Evolutionary conservation across 2,888 invertebrate species (phyloP).

Genomic region (Luffia ferchaultella): DNA sequence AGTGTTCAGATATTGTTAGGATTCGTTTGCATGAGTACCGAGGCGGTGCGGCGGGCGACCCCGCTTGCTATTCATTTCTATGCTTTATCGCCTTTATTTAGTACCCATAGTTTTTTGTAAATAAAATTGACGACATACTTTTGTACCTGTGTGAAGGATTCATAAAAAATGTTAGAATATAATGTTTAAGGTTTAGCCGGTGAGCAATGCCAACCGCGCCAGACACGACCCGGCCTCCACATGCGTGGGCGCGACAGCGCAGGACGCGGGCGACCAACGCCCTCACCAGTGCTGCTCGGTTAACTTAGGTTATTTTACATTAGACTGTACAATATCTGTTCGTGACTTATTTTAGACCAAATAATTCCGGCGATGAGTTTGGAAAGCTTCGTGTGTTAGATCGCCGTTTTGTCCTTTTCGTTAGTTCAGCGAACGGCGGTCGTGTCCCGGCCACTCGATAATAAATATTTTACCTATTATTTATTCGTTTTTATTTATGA

Average conservation of each 20-base stretch:
- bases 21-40: no score
- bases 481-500: neutral
- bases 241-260: neutral
- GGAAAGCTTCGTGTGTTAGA: conserved; percentile 11
- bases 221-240: no score
- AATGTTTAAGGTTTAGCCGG: conserved; percentile 17
- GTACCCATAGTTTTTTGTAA: conserved; percentile 50
- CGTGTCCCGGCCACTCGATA: no score
- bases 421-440: neutral
- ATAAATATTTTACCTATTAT: neutral
- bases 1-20: no score
- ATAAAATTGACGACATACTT: conserved; percentile 49
- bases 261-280: neutral
- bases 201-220: no score
- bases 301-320: neutral
- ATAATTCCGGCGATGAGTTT: conserved; percentile 46
- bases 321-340: neutral
- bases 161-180: conserved; percentile 21
- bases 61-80: no score
- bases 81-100: no score
- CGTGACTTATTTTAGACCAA: conserved; percentile 23
- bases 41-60: no score
- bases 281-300: neutral
- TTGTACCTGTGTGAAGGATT: conserved; percentile 54
- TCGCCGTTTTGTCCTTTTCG: conserved; percentile 21